These are phyloP conservation scores for Rapana venosa DNA, from an alignment of 2,888 invertebrate genomes.

Conservation along the genomic window DNA sequence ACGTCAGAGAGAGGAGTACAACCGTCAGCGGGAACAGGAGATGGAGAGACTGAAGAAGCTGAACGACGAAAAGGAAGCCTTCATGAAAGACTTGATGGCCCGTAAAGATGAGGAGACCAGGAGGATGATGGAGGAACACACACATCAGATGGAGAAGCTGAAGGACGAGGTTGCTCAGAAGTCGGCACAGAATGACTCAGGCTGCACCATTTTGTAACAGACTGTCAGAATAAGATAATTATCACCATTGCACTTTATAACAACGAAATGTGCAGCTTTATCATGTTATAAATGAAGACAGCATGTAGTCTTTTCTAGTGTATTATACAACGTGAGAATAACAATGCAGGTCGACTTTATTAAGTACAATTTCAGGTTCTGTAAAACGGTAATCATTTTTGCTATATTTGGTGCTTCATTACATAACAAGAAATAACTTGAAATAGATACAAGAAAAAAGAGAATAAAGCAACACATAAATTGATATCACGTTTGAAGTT, in stretches of 20 bases:
- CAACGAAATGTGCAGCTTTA: no score
- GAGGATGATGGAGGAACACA: background rate
- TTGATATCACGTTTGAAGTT: no score
- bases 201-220: background rate
- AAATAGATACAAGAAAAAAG: no score
- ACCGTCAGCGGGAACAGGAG: background rate
- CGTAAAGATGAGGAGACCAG: background rate
- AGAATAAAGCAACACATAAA: no score
- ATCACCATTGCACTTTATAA: no score
- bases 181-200: background rate
- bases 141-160: background rate
- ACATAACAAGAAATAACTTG: no score
- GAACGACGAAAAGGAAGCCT: background rate
- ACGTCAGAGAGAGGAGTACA: background rate
- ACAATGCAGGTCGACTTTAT: no score
- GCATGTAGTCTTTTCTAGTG: background rate
- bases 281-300: background rate
- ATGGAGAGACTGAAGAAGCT: background rate
- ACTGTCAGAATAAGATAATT: no score
- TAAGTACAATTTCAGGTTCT: no score
- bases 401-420: no score
- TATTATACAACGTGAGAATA: no score
- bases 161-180: background rate
- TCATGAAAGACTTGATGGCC: background rate
- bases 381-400: no score